Percentiles rank a stretch among this genome's conserved stretches.
Evolutionary conservation across 2,888 invertebrate species (phyloP).

Genomic region (Mesorhabditis spiculigera): DNA sequence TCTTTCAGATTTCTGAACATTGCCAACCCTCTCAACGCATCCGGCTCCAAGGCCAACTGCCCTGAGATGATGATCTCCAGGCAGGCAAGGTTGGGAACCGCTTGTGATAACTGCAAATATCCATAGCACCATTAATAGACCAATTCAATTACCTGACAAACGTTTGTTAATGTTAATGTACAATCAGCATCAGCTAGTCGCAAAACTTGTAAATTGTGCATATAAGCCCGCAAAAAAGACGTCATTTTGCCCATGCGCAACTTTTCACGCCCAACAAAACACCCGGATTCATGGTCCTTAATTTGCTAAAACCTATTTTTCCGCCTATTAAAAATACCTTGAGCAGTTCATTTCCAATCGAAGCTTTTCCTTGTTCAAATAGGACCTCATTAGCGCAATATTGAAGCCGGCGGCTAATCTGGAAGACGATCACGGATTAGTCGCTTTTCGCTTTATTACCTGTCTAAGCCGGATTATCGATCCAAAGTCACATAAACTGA

Average conservation of each 20-base stretch:
- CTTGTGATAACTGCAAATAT: neutral
- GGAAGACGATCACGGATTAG: neutral
- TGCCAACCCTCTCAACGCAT: conserved; percentile 1
- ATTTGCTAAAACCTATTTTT: neutral
- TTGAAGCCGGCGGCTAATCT: neutral
- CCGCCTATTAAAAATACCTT: neutral
- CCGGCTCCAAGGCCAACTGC: neutral
- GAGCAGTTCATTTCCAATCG: neutral
- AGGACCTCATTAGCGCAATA: neutral
- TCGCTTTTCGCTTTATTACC: neutral
- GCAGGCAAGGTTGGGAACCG: neutral
- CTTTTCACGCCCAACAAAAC: neutral
- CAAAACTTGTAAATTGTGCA: neutral
- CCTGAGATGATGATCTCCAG: neutral
- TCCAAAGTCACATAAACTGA: neutral
- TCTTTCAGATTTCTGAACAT: neutral
- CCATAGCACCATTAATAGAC: neutral
- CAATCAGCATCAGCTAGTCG: neutral
- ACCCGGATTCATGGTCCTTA: neutral
- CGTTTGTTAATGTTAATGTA: neutral
- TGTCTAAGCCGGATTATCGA: neutral
- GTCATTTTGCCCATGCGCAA: neutral
- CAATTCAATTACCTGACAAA: neutral
- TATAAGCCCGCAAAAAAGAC: neutral
- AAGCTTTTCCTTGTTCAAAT: neutral